Base-by-base conservation (phyloP, 2,888 invertebrate species). In the Lomographa bimaculata region DNA sequence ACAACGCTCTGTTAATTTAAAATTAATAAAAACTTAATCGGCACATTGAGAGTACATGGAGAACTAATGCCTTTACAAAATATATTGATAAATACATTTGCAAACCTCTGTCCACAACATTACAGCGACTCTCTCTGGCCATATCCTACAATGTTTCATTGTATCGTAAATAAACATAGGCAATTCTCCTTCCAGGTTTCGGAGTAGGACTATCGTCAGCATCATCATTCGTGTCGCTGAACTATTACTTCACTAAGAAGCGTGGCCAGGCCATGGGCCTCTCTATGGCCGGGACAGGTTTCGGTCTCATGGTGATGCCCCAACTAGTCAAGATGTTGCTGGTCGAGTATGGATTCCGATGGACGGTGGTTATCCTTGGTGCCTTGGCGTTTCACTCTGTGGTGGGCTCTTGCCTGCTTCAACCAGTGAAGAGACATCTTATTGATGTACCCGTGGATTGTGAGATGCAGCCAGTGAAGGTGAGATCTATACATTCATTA, bases 231-330 rank as follows among this genome's bases (percentile, higher is more conserved):
- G 95, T 95, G 5, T 94, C 95, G 0, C 79, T 95, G 1, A 95
- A 95, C 75, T 93, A 94, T 63, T 95, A 93, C 69, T 95, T 95
- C 68, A 90, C 92, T 7, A 92, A 93, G 70, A 93, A 93, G 69
- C 91, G 95, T 9, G 95, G 95, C 0, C 95, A 95, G 71, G 95
- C 95, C 0, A 94, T 95, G 3, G 95, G 95, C 0, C 83, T 94
- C 10, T 94, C 95, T 0, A 93, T 95, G 91, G 95, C 95, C 0
- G 95, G 95, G 0, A 94, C 95, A 0, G 94, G 95, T 2, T 90
- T 95, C 56, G 95, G 95, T 2, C 92, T 95, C 86, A 92, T 95
- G 90, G 89, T 95, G 43, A 93, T 95, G 92, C 95, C 95, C 0
- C 95, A 95, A 68, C 89, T 94, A 43, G 93, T 94, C 44, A 90